A percentile compares a stretch with the other conserved stretches of the same genome.
phyloP scores from a whole-genome alignment of 2,113 vertebrate species.

The Bubo blakistoni region DNA sequence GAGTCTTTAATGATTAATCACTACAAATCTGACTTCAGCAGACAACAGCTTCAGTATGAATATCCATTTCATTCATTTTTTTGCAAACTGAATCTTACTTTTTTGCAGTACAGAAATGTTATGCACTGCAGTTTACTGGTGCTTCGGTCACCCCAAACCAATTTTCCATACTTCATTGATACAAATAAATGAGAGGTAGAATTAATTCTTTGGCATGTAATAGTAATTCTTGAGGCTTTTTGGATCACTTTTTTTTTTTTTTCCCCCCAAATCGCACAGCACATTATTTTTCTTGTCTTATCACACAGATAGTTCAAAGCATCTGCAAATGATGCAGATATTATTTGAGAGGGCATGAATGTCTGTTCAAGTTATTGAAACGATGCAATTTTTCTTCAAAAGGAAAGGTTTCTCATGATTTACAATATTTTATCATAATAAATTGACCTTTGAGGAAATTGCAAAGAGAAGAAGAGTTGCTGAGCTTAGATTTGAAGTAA shows the following conservation, averaged over 20 bases:
- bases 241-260: background rate
- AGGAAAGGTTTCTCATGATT: background rate
- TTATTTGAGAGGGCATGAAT: background rate
- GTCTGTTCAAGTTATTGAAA: slow-evolving; percentile 3
- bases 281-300: slow-evolving; percentile 3
- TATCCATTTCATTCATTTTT: slow-evolving; percentile 14
- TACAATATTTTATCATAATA: background rate
- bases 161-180: slow-evolving; percentile 56
- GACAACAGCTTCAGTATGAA: background rate
- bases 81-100: background rate
- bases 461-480: background rate
- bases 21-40: background rate
- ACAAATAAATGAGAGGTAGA: slow-evolving; percentile 45
- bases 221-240: background rate
- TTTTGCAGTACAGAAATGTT: slow-evolving; percentile 5
- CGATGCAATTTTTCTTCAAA: background rate
- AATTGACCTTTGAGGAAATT: background rate
- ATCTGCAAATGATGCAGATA: slow-evolving; percentile 8
- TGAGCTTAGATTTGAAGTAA: background rate
- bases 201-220: slow-evolving; percentile 1
- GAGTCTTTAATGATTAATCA: slow-evolving; percentile 32
- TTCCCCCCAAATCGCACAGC: background rate
- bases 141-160: slow-evolving; percentile 26
- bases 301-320: background rate
- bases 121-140: background rate